phyloP scores from a whole-genome alignment of 2,113 vertebrate species.

The Candoia aspera region DNA sequence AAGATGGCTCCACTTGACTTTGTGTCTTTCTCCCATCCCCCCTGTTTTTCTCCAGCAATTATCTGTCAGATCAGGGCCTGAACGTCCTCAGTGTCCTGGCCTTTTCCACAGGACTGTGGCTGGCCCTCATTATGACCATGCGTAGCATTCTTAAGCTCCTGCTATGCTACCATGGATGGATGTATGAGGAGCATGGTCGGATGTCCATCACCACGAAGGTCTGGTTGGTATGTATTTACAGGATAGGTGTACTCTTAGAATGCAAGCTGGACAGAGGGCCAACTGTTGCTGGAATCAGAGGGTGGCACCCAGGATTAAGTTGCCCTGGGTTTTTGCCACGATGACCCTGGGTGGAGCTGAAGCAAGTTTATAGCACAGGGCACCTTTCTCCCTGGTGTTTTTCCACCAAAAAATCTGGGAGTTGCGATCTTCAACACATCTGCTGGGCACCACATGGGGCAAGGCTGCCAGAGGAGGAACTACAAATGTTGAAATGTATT shows the following conservation, averaged over 20 bases:
- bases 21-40: background rate
- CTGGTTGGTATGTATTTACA: conserved; percentile 83
- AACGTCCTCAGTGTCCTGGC: conserved; percentile 77
- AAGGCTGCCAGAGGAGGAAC: no score
- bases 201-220: conserved; percentile 87
- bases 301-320: background rate
- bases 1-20: background rate
- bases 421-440: background rate
- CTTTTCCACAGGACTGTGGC: conserved; percentile 88
- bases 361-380: background rate
- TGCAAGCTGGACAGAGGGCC: background rate
- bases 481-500: background rate
- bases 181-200: conserved; percentile 84
- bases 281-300: background rate
- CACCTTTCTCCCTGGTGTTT: background rate
- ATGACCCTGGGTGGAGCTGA: background rate
- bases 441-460: background rate
- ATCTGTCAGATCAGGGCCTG: conserved; percentile 78
- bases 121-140: conserved; percentile 87
- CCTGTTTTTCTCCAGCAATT: conserved; percentile 68
- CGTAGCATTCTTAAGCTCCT: conserved; percentile 86
- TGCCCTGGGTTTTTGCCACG: background rate
- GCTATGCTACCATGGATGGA: conserved; percentile 91
- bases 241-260: background rate
- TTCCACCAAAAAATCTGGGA: background rate